These are phyloP conservation scores for Stenopsyche tienmushanensis DNA, from an alignment of 1,140 invertebrate genomes.

Conservation along the genomic window DNA sequence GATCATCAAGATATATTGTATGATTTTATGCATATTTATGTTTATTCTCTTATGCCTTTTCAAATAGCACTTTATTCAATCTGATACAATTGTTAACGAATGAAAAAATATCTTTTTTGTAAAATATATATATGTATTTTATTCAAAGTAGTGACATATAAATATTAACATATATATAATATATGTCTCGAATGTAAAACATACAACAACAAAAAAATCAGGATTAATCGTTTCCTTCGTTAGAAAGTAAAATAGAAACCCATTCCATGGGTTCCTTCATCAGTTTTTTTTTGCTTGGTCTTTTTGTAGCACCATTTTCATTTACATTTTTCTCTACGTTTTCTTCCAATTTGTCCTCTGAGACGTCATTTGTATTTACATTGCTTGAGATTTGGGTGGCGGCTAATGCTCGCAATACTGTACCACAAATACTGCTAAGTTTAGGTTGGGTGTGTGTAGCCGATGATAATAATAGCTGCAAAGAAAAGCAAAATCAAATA, in stretches of 20 bases:
- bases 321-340: background rate
- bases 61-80: too few relatives aligned
- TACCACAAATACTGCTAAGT: slow-evolving; percentile 49
- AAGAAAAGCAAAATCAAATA: slow-evolving; percentile 36
- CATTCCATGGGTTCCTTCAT: slow-evolving; percentile 37
- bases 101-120: too few relatives aligned
- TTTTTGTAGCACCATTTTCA: background rate
- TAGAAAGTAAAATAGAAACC: slow-evolving; percentile 1
- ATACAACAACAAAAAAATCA: too few relatives aligned
- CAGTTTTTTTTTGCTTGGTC: slow-evolving; percentile 43
- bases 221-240: background rate
- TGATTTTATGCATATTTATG: too few relatives aligned
- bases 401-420: slow-evolving; percentile 50
- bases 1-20: too few relatives aligned
- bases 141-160: too few relatives aligned
- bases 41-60: too few relatives aligned
- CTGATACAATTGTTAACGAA: too few relatives aligned
- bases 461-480: slow-evolving; percentile 51
- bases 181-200: too few relatives aligned
- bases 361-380: slow-evolving; percentile 39
- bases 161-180: too few relatives aligned
- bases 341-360: slow-evolving; percentile 33
- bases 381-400: slow-evolving; percentile 40
- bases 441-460: slow-evolving; percentile 53
- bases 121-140: too few relatives aligned